Percentiles rank a stretch among this genome's conserved stretches.
Conservation (phyloP, 2,113 vertebrate genomes). For the Apteryx owenii region DNA sequence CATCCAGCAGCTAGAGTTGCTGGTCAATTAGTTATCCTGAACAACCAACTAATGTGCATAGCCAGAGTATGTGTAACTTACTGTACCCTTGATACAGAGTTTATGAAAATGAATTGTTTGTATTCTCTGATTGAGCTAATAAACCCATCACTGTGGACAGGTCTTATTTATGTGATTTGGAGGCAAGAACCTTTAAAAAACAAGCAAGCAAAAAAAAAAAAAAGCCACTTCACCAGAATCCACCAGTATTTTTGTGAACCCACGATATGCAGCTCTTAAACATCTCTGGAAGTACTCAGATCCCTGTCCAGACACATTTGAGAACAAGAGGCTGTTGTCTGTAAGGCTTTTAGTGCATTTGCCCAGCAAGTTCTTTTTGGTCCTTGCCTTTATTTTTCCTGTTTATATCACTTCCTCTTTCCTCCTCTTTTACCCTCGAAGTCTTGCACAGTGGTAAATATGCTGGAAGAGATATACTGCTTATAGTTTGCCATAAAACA, state of each 20-base stretch:
- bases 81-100: neutral
- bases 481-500: neutral
- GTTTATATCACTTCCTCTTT: neutral
- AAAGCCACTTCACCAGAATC: neutral
- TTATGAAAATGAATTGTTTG: neutral
- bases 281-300: neutral
- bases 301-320: neutral
- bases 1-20: neutral
- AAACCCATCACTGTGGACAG: neutral
- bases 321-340: neutral
- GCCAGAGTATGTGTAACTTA: neutral
- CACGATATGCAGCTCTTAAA: neutral
- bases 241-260: neutral
- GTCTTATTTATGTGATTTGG: neutral
- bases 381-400: neutral
- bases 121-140: neutral
- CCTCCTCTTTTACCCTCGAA: neutral
- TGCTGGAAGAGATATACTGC: neutral
- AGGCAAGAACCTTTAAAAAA: neutral
- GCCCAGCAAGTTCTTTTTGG: neutral
- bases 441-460: neutral
- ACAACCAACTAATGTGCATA: neutral
- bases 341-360: neutral
- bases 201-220: neutral
- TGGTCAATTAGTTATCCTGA: neutral